Conservation (phyloP, 2,113 vertebrate genomes). For the Leptobrachium ailaonicum region DNA sequence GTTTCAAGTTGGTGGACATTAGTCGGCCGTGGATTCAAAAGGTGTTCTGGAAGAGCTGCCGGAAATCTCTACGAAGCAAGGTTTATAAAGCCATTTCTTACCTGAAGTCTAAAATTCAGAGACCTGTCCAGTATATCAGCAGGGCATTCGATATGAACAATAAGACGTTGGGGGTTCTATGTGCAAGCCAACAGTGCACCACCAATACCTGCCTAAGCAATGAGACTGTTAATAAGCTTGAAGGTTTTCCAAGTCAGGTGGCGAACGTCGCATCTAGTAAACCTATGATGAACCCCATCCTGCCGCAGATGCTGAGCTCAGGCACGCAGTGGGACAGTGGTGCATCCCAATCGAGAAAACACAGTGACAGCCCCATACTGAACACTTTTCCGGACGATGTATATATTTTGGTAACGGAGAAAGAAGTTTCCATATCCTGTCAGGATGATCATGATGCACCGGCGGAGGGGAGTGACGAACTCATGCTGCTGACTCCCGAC, state of each 20-base stretch:
- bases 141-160: constrained; percentile 72
- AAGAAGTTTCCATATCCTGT: constrained; percentile 58
- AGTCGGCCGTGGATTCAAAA: constrained; percentile 67
- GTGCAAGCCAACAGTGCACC: constrained; percentile 50
- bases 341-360: constrained; percentile 43
- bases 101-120: constrained; percentile 58
- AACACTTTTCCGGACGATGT: constrained; percentile 51
- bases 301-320: constrained; percentile 51
- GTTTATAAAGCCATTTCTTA: constrained; percentile 55
- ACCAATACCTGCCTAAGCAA: constrained; percentile 51
- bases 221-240: constrained; percentile 47
- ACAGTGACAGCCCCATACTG: constrained; percentile 43
- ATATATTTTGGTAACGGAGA: constrained; percentile 54
- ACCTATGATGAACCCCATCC: constrained; percentile 50
- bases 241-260: constrained; percentile 38
- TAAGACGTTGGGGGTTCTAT: constrained; percentile 54
- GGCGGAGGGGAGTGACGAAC: constrained; percentile 54
- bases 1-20: constrained; percentile 65
- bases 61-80: constrained; percentile 53
- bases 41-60: constrained; percentile 58
- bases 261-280: constrained; percentile 50
- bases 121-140: constrained; percentile 52
- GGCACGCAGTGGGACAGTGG: constrained; percentile 48
- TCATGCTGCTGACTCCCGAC: constrained; percentile 53
- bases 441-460: constrained; percentile 53